Base-by-base conservation (phyloP, 2,113 vertebrate species). In the Dissostichus mawsoni region DNA sequence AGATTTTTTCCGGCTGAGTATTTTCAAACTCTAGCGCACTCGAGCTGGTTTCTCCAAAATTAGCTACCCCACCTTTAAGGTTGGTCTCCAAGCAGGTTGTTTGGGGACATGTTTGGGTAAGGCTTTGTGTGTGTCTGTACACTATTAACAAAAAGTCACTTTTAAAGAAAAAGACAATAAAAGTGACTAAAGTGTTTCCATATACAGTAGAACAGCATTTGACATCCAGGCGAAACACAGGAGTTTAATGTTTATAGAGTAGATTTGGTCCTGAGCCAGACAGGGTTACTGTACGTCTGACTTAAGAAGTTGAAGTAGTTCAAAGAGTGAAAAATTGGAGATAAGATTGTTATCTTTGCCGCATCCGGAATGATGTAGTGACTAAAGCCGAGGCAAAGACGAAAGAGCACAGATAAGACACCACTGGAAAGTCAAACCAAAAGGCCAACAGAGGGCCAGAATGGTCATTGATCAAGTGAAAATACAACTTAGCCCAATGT, bases 261-360 rank as follows among this genome's bases (percentile, higher is more conserved):
- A 78, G 56, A 67, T 59, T 67, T 80, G 70, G 79, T 45, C n/a
- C 75, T 41, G 55, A 82, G 81, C 84, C 72, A 83, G 55, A 55
- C 57, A 56, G n/a, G 23, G 69, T 74, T 76, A 75, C 64, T 68
- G 76, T 70, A 78, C 48, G 59, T 82, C 56, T 86, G 64, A 78
- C 76, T 73, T 25, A 76, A 82, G 41, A 68, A 70, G 87, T 45
- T 56, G 52, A 88, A 77, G 57, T 51, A 45, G 36, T 85, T 77
- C 72, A 80, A 87, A 89, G 55, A 79, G 70, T 62, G 76, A 87
- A 78, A 6, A 50, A 84, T 53, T 63, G 18, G 56, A 84, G 89
- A 92, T 85, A 90, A 88, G 86, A 90, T 89, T 61, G 61, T 75
- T 87, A 91, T 91, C 81, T 56, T 3, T 1, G 13, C 36, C 55